Conservation (phyloP, 2,113 vertebrate species). For the Myiozetetes cayanensis region DNA sequence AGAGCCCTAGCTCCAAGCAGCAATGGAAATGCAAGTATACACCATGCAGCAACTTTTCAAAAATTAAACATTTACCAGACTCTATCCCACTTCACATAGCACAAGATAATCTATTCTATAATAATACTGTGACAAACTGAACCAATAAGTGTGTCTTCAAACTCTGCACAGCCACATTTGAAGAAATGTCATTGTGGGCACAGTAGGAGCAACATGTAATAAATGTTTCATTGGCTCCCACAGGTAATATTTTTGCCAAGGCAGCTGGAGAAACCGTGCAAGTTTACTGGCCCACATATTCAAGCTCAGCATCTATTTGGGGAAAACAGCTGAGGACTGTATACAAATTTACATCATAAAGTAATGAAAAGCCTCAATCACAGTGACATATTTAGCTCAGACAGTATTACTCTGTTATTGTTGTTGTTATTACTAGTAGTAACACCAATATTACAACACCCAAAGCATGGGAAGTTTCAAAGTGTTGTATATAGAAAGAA, state of each 20-base stretch:
- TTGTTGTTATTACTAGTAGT: not conserved
- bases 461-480: not conserved
- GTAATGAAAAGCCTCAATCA: slow-evolving; percentile 39
- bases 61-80: not conserved
- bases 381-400: slow-evolving; percentile 38
- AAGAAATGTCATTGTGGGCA: slow-evolving; percentile 44
- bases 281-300: slow-evolving; percentile 43
- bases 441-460: not conserved
- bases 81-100: not conserved
- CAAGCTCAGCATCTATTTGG: slow-evolving; percentile 51
- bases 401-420: not conserved
- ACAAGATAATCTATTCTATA: slow-evolving; percentile 6
- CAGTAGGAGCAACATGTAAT: slow-evolving; percentile 40
- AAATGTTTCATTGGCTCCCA: slow-evolving; percentile 58
- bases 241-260: slow-evolving; percentile 66
- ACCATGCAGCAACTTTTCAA: not conserved
- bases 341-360: slow-evolving; percentile 49
- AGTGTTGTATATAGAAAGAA: not conserved
- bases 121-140: not conserved
- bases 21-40: not conserved
- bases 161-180: slow-evolving; percentile 13
- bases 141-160: slow-evolving; percentile 25
- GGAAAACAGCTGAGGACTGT: slow-evolving; percentile 60
- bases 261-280: slow-evolving; percentile 64
- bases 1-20: not conserved